Conservation (phyloP, 2,113 vertebrate species). For the Balaeniceps rex region DNA sequence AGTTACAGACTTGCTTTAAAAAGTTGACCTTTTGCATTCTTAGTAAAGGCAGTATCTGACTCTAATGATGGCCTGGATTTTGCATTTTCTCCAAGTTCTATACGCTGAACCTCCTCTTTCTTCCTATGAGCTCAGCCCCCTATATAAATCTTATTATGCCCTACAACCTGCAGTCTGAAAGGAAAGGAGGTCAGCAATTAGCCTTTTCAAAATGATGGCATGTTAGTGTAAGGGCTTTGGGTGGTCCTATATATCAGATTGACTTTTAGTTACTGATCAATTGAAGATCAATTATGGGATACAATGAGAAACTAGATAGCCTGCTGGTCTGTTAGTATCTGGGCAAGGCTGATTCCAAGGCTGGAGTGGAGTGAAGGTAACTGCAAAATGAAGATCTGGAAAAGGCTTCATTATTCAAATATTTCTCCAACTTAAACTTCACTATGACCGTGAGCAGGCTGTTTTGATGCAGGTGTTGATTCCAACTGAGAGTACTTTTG, state of each 20-base stretch:
- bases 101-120: not conserved
- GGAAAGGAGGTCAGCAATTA: not conserved
- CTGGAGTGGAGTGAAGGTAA: not conserved
- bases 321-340: not conserved
- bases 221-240: not conserved
- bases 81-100: not conserved
- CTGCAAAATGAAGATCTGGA: not conserved
- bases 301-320: not conserved
- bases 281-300: not conserved
- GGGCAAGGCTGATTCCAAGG: not conserved
- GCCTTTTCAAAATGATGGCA: not conserved
- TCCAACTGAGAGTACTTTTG: not conserved
- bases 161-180: not conserved
- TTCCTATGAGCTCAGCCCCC: not conserved
- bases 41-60: not conserved
- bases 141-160: not conserved
- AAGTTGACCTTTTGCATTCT: not conserved
- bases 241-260: conserved; percentile 5
- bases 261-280: not conserved
- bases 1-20: not conserved
- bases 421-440: not conserved
- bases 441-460: not conserved
- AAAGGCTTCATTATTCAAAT: not conserved
- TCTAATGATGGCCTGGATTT: not conserved
- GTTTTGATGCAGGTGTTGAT: not conserved